Conservation (phyloP, 2,888 invertebrate species). For the Epistrophella euchroma region DNA sequence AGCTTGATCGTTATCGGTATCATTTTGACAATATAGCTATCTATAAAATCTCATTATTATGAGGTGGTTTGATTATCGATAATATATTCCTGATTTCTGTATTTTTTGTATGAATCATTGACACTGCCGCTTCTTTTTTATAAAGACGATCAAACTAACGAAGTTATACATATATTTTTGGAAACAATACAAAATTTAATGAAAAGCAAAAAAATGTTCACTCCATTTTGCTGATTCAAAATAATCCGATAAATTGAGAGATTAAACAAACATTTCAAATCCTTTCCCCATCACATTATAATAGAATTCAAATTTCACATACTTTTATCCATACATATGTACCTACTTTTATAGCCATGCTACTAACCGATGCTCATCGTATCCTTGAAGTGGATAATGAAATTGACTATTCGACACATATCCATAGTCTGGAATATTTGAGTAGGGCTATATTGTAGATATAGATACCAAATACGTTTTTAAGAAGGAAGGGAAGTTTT, state of each 20-base stretch:
- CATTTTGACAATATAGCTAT: no score
- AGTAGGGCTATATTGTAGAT: slow-evolving; percentile 6
- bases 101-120: no score
- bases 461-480: no score
- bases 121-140: no score
- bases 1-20: no score
- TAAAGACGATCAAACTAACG: no score
- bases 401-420: slow-evolving; percentile 73
- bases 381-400: slow-evolving; percentile 68
- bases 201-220: slow-evolving; percentile 70
- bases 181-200: slow-evolving; percentile 50
- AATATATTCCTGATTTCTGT: no score
- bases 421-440: slow-evolving; percentile 55
- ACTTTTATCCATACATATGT: background rate
- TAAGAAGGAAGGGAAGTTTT: slow-evolving; percentile 37
- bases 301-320: background rate
- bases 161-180: no score
- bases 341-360: background rate
- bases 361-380: slow-evolving; percentile 22
- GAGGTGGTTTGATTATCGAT: no score
- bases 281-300: background rate
- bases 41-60: no score
- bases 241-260: slow-evolving; percentile 76
- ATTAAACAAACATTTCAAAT: slow-evolving; percentile 67
- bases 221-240: slow-evolving; percentile 69